phyloP scores from a whole-genome alignment of 2,797 vertebrate genomes.

The Centropyge bicolor region DNA sequence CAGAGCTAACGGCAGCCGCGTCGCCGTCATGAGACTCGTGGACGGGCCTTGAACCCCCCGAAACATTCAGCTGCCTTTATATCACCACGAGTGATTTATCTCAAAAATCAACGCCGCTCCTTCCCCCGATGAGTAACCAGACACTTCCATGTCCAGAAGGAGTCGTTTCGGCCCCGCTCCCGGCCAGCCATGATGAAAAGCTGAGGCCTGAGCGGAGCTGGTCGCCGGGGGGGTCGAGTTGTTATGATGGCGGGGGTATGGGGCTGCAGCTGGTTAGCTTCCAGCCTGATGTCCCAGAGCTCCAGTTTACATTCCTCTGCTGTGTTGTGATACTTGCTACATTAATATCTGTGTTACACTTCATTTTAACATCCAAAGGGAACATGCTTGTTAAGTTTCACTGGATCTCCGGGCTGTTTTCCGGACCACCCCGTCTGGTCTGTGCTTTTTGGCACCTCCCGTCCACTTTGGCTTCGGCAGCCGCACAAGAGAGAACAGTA shows the following conservation, averaged over 20 bases:
- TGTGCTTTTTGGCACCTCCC: slow-evolving; percentile 74
- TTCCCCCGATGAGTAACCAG: slow-evolving; percentile 56
- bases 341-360: slow-evolving; percentile 83
- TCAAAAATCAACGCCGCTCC: slow-evolving; percentile 27
- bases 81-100: slow-evolving; percentile 59
- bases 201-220: slow-evolving; percentile 27
- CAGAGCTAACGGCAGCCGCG: slow-evolving; percentile 21
- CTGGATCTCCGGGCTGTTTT: slow-evolving; percentile 72
- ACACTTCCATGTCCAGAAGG: slow-evolving; percentile 47
- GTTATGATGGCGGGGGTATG: slow-evolving; percentile 55
- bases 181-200: slow-evolving; percentile 53
- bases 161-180: slow-evolving; percentile 42
- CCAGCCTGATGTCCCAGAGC: slow-evolving; percentile 74
- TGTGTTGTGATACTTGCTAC: slow-evolving; percentile 83
- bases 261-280: slow-evolving; percentile 69
- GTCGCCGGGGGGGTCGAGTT: slow-evolving; percentile 18
- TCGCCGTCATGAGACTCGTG: slow-evolving; percentile 1
- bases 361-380: slow-evolving; percentile 79
- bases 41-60: slow-evolving; percentile 20
- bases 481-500: slow-evolving; percentile 63
- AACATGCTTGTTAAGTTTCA: slow-evolving; percentile 84
- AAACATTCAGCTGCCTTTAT: slow-evolving; percentile 40
- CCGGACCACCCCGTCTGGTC: slow-evolving; percentile 79
- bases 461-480: slow-evolving; percentile 56
- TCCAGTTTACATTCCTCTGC: slow-evolving; percentile 80